These are phyloP conservation scores for Eupithecia centaureata DNA, from an alignment of 2,888 invertebrate genomes.

Conservation along the genomic window DNA sequence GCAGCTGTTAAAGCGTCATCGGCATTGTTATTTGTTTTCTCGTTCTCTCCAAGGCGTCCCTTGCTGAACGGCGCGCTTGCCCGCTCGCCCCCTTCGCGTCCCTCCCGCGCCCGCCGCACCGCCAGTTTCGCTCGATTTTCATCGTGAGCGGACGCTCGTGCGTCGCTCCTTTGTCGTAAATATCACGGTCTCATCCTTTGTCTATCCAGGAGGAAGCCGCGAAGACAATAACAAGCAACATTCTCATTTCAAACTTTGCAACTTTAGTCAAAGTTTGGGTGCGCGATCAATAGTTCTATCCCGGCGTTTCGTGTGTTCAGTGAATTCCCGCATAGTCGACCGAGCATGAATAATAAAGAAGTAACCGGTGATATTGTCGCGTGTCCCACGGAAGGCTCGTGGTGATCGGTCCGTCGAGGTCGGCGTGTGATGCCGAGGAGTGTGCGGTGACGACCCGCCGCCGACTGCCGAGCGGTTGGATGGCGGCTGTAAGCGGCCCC, in stretches of 20 bases:
- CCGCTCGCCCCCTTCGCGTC: slow-evolving; percentile 50
- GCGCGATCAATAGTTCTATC: slow-evolving; percentile 64
- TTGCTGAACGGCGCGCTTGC: slow-evolving; percentile 48
- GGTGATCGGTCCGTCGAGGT: slow-evolving; percentile 70
- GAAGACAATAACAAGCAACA: slow-evolving; percentile 49
- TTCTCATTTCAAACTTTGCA: slow-evolving; percentile 30
- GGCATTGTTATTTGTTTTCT: slow-evolving; percentile 64
- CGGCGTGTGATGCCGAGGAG: slow-evolving; percentile 71
- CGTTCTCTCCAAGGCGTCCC: slow-evolving; percentile 57
- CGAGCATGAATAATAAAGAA: slow-evolving; percentile 83
- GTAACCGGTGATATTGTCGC: slow-evolving; percentile 77
- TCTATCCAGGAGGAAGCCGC: slow-evolving; percentile 72
- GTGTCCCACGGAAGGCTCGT: slow-evolving; percentile 70
- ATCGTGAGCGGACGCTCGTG: slow-evolving; percentile 65
- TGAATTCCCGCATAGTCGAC: slow-evolving; percentile 77
- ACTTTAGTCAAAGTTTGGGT: slow-evolving; percentile 47
- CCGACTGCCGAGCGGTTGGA: slow-evolving; percentile 81
- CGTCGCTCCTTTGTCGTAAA: slow-evolving; percentile 53
- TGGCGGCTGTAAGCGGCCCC: slow-evolving; percentile 88
- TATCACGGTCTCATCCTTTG: slow-evolving; percentile 78
- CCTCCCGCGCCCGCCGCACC: slow-evolving; percentile 51
- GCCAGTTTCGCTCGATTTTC: slow-evolving; percentile 81
- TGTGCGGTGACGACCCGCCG: slow-evolving; percentile 81
- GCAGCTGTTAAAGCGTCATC: slow-evolving; percentile 37
- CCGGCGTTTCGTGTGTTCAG: slow-evolving; percentile 66